A percentile compares a stretch with the other conserved stretches of the same genome.
These are phyloP conservation scores for Drosophila busckii DNA, from an alignment of 1,140 invertebrate species.

Conservation along the genomic window DNA sequence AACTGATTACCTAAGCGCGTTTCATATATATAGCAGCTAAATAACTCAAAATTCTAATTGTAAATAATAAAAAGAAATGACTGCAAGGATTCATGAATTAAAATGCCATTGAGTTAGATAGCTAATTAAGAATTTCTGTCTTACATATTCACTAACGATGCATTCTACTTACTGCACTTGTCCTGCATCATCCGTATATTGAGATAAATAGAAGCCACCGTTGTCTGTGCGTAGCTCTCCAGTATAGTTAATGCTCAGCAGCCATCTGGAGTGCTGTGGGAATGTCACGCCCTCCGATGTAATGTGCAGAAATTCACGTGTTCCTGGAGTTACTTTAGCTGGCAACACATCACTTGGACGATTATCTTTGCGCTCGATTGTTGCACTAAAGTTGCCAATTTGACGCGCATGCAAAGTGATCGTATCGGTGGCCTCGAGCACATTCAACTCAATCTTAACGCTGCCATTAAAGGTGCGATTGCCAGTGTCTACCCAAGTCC, in stretches of 20 bases:
- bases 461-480: constrained; percentile 80
- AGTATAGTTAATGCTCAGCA: constrained; percentile 80
- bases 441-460: constrained; percentile 81
- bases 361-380: constrained; percentile 31
- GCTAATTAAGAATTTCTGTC: no score
- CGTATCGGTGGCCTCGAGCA: constrained; percentile 53
- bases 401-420: constrained; percentile 80
- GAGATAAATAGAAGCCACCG: constrained; percentile 89
- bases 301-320: constrained; percentile 62
- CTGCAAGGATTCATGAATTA: no score
- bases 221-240: constrained; percentile 81
- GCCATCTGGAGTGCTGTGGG: constrained; percentile 61
- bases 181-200: constrained; percentile 81
- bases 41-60: no score
- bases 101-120: no score
- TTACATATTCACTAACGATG: constrained; percentile 73
- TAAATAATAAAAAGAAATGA: no score
- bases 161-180: constrained; percentile 80
- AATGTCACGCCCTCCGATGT: constrained; percentile 72
- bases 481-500: constrained; percentile 81
- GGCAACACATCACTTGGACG: neutral
- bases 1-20: no score
- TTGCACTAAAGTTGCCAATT: constrained; percentile 37
- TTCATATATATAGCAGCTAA: no score
- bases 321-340: neutral